phyloP scores from a whole-genome alignment of 1,140 invertebrate genomes.

The Hermetia illucens region DNA sequence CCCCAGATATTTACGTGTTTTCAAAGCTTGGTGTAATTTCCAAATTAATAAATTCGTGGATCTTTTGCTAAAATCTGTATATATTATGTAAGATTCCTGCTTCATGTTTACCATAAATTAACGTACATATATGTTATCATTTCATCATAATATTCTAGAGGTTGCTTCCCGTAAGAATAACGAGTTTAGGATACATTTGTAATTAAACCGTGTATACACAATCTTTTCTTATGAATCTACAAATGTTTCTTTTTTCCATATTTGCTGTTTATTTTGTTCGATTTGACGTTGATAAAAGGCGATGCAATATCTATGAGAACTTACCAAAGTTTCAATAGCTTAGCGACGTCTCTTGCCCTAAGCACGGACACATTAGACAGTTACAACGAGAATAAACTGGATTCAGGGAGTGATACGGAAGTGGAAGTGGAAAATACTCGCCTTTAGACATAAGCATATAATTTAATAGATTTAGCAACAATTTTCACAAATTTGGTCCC shows the following conservation, averaged over 20 bases:
- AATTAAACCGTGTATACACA: neutral
- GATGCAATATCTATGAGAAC: constrained; percentile 32
- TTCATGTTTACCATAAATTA: constrained; percentile 3
- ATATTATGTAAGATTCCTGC: neutral
- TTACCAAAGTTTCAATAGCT: constrained; percentile 31
- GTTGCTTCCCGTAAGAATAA: no score
- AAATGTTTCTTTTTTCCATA: constrained; percentile 1
- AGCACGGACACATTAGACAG: constrained; percentile 28
- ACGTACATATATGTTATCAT: neutral
- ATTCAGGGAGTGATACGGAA: neutral
- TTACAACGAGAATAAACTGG: neutral
- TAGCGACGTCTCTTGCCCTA: constrained; percentile 28
- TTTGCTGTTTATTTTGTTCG: constrained; percentile 1
- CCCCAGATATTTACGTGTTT: no score
- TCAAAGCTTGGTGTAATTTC: no score
- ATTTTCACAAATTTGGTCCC: no score
- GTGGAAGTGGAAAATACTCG: constrained; percentile 1
- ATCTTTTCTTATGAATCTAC: constrained; percentile 5
- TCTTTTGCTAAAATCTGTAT: neutral
- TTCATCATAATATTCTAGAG: no score
- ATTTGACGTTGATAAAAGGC: constrained; percentile 15
- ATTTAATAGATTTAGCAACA: no score
- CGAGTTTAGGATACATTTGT: neutral
- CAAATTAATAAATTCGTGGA: no score
- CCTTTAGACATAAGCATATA: no score